These are phyloP conservation scores for Henricia sp. DNA, from an alignment of 53 echinoderm and acorn worm genomes.

Conservation along the genomic window DNA sequence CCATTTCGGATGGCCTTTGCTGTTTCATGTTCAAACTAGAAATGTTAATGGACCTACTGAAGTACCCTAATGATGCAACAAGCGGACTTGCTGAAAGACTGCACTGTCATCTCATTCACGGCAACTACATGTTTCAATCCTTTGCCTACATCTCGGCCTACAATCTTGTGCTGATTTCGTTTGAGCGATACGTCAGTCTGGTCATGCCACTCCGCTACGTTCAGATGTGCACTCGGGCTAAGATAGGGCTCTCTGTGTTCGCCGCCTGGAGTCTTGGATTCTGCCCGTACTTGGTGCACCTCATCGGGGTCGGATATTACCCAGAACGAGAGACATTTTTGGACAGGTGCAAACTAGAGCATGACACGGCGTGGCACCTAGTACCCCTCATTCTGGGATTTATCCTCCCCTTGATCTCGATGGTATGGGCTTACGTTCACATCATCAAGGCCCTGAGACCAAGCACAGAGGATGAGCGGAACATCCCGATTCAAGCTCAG, in stretches of 20 bases:
- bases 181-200: constrained; percentile 29
- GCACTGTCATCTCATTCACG: constrained; percentile 33
- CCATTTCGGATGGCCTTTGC: constrained; percentile 30
- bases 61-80: constrained; percentile 24
- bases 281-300: constrained; percentile 14
- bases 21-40: constrained; percentile 4
- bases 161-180: constrained; percentile 27
- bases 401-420: background rate
- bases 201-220: constrained; percentile 20
- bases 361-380: constrained; percentile 34
- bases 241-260: background rate
- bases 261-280: constrained; percentile 27
- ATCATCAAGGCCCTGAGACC: constrained; percentile 23
- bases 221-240: constrained; percentile 5
- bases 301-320: background rate
- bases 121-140: constrained; percentile 43
- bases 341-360: constrained; percentile 7
- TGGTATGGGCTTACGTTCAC: constrained; percentile 37
- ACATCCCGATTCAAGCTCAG: background rate
- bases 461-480: background rate
- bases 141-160: constrained; percentile 29
- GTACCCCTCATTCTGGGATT: constrained; percentile 24
- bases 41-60: constrained; percentile 24
- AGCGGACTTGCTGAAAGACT: background rate
- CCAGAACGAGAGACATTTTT: background rate